Base-by-base conservation (phyloP, 2,797 vertebrate genomes). In the Microctenopoma lineatum region DNA sequence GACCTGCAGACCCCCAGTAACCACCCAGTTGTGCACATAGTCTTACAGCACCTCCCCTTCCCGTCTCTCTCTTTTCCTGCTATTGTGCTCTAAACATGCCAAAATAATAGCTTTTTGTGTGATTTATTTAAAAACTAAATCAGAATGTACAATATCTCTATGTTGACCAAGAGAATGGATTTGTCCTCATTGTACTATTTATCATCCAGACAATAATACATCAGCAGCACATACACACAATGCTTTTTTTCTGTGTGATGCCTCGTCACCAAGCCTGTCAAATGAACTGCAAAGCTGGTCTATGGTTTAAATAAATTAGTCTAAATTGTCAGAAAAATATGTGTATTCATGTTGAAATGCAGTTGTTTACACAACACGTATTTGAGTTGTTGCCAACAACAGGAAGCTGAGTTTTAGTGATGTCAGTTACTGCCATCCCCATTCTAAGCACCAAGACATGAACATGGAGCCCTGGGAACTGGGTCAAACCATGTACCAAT, bases 21-120 rank as follows among this genome's bases (percentile, higher is more conserved):
- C 70, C 56, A 65, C 67, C 71, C 63, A 67, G 27, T 63, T 56
- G 61, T 61, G 68, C 51, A 32, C 68, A 86, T 25, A 70, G 72
- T 74, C 73, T 70, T 54, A 58, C 51, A 3, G 44, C 45, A 60
- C 59, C 81, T 85, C 74, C 77, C 74, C 83, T 90, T 89, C 89
- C 83, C 86, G 84, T 84, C 87, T 79, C 65, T 78, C 73, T 61
- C 89, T 84, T 86, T 94, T 94, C 93, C 93, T 83, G 77, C 78
- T 77, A 94, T 95, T 94, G 93, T 94, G 85, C 70, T 85, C 70
- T 11, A 27, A 66, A 59, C 26, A 32, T 81, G 79, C 77, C 80
- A 78, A 60, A 80, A 92, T 90, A 92, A 90, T 81, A 81, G 77
- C 36, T 63, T 80, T 87, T 84, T 83, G 56, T 70, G 59, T 77